Evolutionary conservation across 2,888 invertebrate genomes (phyloP), one percentile per base, ranked within the genome.

Genomic region (Eristalis arbustorum): DNA sequence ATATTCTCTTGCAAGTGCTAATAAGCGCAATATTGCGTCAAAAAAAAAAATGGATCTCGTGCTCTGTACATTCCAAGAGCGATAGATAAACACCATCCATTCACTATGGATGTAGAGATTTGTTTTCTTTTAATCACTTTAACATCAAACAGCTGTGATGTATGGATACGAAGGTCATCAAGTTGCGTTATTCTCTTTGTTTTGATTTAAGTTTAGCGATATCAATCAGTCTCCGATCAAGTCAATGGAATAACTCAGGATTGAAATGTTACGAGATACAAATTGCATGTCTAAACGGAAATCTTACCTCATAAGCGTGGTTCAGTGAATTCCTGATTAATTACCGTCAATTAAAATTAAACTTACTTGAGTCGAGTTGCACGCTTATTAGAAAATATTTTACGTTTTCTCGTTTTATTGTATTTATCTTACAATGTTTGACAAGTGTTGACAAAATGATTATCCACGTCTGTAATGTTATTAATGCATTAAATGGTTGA

Each of bases 1-100:
- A 42, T 49, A 31, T 67, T 28, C 49, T 67, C 31, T 67, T 64
- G 68, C 68, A 14, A 68, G 22, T 68, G 56, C 56, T 68, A 68
- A 68, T 68, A 68, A 22, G 34, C 13, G 3, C 34, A n/a, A 56
- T 11, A 68, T 57, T 56, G 68, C 56, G 68, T 57, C 56, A 68
- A 68, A 68, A 13, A 67, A 13, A 67, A 68, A 68, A 13, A 1
- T 8, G 18, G 49, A 49, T 49, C 22, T 56, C 34, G 56, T 31
- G 56, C 31, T 22, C 25, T 56, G 34, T 56, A 34, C 18, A 56
- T 28, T 68, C 49, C 34, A 28, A 63, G 28, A 67, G 34, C 34
- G 28, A 49, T 42, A 28, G 6, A 56, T 11, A 14, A 42, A 40
- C 13, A 4, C n/a, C 4, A 42, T 42, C 40, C 40, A n/a, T 14